Percentiles rank a stretch among this genome's conserved stretches.
phyloP scores from a whole-genome alignment of 2,113 vertebrate genomes.

The Orcinus orca region DNA sequence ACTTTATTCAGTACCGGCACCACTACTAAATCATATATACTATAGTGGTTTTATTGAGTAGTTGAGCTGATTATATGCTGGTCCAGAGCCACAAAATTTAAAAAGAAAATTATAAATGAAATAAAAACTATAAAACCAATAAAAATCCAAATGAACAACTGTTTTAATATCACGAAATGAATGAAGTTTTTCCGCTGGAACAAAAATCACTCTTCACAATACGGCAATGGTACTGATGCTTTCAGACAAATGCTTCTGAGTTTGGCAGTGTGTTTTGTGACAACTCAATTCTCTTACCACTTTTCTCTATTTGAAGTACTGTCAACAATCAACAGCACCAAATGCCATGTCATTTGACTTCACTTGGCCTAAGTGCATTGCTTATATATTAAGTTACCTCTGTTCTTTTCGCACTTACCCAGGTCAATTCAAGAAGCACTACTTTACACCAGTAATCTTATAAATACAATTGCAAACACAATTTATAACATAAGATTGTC shows the following conservation, averaged over 20 bases:
- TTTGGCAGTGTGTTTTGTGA: background rate
- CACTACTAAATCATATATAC: background rate
- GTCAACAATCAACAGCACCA: background rate
- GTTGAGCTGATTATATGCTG: background rate
- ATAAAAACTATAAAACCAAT: constrained; percentile 35
- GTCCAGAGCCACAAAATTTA: constrained; percentile 4
- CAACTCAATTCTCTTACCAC: background rate
- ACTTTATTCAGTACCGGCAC: background rate
- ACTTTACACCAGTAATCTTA: background rate
- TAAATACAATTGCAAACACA: background rate
- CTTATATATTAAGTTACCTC: background rate
- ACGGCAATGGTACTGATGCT: background rate
- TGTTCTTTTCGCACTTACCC: background rate
- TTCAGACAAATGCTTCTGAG: background rate
- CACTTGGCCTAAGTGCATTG: background rate
- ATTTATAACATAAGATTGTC: background rate
- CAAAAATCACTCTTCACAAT: background rate
- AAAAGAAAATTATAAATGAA: constrained; percentile 18
- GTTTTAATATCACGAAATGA: constrained; percentile 17
- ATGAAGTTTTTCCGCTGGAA: constrained; percentile 14
- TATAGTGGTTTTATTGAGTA: background rate
- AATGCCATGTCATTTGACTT: background rate
- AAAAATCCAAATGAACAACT: constrained; percentile 45
- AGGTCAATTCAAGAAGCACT: background rate
- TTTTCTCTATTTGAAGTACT: background rate